Base-by-base conservation (phyloP, 1,140 invertebrate genomes). In the Aphelenchoides fujianensis region DNA sequence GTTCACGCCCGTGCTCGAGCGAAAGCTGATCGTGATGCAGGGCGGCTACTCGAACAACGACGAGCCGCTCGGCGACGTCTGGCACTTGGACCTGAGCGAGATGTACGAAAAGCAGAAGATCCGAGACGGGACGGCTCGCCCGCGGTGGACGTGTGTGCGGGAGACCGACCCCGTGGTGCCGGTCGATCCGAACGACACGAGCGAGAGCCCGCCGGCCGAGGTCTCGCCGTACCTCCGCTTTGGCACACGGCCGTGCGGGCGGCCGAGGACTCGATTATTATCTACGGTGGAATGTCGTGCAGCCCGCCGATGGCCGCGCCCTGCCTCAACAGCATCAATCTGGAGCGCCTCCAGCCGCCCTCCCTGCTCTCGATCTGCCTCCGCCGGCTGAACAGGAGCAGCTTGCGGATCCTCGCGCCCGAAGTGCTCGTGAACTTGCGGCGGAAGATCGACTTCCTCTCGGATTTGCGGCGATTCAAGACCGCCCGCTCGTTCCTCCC, bases 11-110 rank as follows among this genome's bases (percentile, higher is more conserved):
- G n/a, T 73, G n/a, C 37, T 37, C 9, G 32, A 68, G 27, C 9
- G 12, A 34, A 32, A 71, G 16, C 12, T 28, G 16, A 31, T 70
- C 1, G 16, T 70, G 9, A 28, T 70, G 31, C 27, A 70, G 3
- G 66, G 69, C 34, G 69, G 69, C 2, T 19, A 68, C 34, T 72
- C 30, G 9, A 30, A 19, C 19, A 23, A 70, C 2, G 69, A 70
- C 23, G 12, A 70, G 19, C 68, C 69, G 23, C 32, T 70, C 23
- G 35, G 48, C 32, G 69, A 70, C 37, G 68, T 68, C 1, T 69
- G 67, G 67, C 1, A 70, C 23, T 69, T 69, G 67, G 67, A 69
- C 62, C 23, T 69, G n/a, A 16, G 32, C 30, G 23, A 69, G 1
- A 31, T 23, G 12, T 28, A 69, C 64, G 67, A 30, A 19, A 70